These are phyloP conservation scores for Rhodeus uyekii DNA, from an alignment of 2,797 vertebrate genomes.

Conservation along the genomic window DNA sequence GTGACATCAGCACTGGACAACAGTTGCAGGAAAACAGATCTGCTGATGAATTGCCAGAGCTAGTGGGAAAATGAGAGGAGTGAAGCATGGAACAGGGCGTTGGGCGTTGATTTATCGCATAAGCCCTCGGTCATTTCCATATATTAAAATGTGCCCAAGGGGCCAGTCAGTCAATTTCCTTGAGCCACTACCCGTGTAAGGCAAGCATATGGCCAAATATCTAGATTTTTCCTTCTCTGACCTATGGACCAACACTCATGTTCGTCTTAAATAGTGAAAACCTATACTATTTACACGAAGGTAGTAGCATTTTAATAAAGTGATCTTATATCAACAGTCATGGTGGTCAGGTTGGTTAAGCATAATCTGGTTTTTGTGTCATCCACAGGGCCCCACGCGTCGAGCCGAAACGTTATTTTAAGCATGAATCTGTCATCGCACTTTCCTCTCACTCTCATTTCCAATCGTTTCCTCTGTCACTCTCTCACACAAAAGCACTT, in stretches of 20 bases:
- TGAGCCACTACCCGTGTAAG: conserved; percentile 76
- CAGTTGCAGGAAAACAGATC: conserved; percentile 35
- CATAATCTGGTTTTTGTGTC: conserved; percentile 20
- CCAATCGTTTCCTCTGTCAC: conserved; percentile 49
- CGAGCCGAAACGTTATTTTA: conserved; percentile 38
- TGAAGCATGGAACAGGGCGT: conserved; percentile 64
- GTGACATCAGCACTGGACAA: conserved; percentile 31
- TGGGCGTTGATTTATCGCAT: conserved; percentile 82
- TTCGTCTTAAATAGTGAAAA: background rate
- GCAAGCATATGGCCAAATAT: conserved; percentile 75
- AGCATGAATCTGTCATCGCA: conserved; percentile 33
- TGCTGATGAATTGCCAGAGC: conserved; percentile 39
- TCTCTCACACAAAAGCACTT: conserved; percentile 58
- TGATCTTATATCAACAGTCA: background rate
- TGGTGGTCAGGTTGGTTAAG: too few species aligned
- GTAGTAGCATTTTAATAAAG: background rate
- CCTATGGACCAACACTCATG: background rate
- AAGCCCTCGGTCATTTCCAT: conserved; percentile 86
- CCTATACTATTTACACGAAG: background rate
- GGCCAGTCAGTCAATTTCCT: conserved; percentile 86
- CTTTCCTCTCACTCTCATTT: conserved; percentile 54
- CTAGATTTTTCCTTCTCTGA: conserved; percentile 36
- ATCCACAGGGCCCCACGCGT: conserved; percentile 36
- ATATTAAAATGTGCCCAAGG: conserved; percentile 84
- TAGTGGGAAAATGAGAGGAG: conserved; percentile 50